These are phyloP conservation scores for Threskiornis aethiopicus DNA, from an alignment of 2,797 vertebrate genomes.

Conservation along the genomic window DNA sequence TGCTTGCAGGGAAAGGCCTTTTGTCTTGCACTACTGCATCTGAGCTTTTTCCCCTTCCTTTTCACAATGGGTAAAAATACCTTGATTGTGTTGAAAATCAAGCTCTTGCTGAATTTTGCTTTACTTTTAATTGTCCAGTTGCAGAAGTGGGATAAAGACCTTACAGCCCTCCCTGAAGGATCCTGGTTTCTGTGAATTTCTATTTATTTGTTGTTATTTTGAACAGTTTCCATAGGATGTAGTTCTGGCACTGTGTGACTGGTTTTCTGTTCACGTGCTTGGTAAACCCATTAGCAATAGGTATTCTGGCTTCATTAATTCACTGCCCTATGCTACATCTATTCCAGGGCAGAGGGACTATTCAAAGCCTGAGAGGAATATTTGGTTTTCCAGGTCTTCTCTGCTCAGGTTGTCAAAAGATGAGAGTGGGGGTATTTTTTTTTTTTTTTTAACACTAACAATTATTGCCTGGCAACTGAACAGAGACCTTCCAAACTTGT, in stretches of 20 bases:
- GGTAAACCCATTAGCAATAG: neutral
- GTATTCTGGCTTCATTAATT: neutral
- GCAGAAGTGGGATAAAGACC: neutral
- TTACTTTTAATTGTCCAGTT: neutral
- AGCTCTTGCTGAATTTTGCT: neutral
- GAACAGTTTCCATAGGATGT: neutral
- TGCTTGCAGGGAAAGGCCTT: slow-evolving; percentile 4
- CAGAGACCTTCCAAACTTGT: neutral
- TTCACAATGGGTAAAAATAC: neutral
- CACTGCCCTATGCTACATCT: neutral
- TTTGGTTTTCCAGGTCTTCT: neutral
- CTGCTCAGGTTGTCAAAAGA: neutral
- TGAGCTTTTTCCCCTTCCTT: neutral
- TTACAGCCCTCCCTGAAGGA: neutral
- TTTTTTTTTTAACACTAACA: neutral
- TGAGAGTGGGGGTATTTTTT: neutral
- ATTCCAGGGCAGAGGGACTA: neutral
- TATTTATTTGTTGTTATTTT: neutral
- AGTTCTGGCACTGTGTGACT: neutral
- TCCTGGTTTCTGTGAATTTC: neutral
- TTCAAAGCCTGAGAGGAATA: neutral
- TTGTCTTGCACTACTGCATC: slow-evolving; percentile 6
- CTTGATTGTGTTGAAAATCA: neutral
- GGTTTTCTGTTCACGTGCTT: neutral
- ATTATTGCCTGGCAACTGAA: neutral